phyloP scores from a whole-genome alignment of 30 jellyfish, hydroid and myxozoan genomes.

The Chironex yamaguchii region DNA sequence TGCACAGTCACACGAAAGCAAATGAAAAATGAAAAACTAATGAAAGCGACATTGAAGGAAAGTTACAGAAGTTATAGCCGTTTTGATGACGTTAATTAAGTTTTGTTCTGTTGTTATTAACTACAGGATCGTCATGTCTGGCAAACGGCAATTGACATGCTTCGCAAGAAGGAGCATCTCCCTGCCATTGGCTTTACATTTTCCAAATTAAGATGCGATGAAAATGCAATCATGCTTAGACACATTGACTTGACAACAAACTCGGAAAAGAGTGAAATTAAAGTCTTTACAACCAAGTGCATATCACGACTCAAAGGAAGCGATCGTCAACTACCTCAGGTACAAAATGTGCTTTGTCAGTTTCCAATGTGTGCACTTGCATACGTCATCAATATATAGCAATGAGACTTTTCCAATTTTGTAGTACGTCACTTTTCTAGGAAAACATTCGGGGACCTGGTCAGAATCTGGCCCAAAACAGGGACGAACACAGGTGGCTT shows the following conservation, averaged over 20 bases:
- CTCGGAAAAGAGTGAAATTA: slow-evolving; percentile 92
- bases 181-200: slow-evolving; percentile 97
- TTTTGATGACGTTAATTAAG: too few species aligned
- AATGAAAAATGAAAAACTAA: too few species aligned
- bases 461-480: too few species aligned
- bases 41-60: too few species aligned
- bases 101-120: too few species aligned
- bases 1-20: too few species aligned
- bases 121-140: slow-evolving; percentile 92
- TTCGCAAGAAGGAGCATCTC: slow-evolving; percentile 82
- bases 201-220: slow-evolving; percentile 91
- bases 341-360: background rate
- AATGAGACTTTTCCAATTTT: too few species aligned
- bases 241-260: slow-evolving; percentile 81
- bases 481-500: too few species aligned
- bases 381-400: background rate
- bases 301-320: slow-evolving; percentile 82
- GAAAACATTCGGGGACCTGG: too few species aligned
- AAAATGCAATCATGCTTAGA: slow-evolving; percentile 81
- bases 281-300: slow-evolving; percentile 80
- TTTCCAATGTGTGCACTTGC: background rate
- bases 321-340: slow-evolving; percentile 97
- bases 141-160: slow-evolving; percentile 88
- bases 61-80: too few species aligned
- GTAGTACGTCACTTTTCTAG: too few species aligned